These are phyloP conservation scores for Sanderia malayensis DNA, from an alignment of 30 jellyfish, hydroid and myxozoan species.

Conservation along the genomic window DNA sequence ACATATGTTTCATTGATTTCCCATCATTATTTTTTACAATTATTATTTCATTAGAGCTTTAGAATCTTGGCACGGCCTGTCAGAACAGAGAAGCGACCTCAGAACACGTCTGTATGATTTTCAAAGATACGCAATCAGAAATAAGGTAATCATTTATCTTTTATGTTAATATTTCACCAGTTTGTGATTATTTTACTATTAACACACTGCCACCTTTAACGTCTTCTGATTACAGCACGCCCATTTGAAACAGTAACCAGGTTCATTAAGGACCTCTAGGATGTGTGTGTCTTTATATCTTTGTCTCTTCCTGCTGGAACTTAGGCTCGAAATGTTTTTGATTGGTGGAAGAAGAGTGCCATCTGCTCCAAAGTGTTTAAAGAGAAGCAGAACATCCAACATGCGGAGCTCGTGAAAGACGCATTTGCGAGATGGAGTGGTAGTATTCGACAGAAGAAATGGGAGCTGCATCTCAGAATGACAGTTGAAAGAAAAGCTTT, in stretches of 20 bases:
- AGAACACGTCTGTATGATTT: conserved; percentile 22
- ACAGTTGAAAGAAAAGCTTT: conserved; percentile 17
- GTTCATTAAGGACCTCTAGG: not conserved
- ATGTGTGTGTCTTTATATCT: not conserved
- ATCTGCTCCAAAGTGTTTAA: conserved; percentile 47
- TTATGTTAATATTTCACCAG: not conserved
- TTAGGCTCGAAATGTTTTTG: conserved; percentile 42
- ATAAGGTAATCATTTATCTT: conserved; percentile 14
- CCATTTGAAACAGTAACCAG: not conserved
- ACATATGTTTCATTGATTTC: too few relatives aligned
- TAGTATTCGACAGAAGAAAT: conserved; percentile 9
- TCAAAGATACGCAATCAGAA: conserved; percentile 20
- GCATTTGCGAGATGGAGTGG: conserved; percentile 30
- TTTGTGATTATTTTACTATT: not conserved
- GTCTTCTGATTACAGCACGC: not conserved
- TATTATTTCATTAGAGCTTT: too few relatives aligned
- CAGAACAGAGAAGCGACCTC: conserved; percentile 33
- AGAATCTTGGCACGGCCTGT: conserved; percentile 40
- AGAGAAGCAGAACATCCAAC: conserved; percentile 18
- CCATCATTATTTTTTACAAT: too few relatives aligned
- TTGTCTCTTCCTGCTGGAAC: not conserved
- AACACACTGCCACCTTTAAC: not conserved
- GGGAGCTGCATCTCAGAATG: conserved; percentile 17
- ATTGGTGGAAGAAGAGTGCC: conserved; percentile 64
- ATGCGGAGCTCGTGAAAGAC: conserved; percentile 5